A percentile compares a stretch with the other conserved stretches of the same genome.
Conservation (phyloP, 2,113 vertebrate species). For the Eretmochelys imbricata region DNA sequence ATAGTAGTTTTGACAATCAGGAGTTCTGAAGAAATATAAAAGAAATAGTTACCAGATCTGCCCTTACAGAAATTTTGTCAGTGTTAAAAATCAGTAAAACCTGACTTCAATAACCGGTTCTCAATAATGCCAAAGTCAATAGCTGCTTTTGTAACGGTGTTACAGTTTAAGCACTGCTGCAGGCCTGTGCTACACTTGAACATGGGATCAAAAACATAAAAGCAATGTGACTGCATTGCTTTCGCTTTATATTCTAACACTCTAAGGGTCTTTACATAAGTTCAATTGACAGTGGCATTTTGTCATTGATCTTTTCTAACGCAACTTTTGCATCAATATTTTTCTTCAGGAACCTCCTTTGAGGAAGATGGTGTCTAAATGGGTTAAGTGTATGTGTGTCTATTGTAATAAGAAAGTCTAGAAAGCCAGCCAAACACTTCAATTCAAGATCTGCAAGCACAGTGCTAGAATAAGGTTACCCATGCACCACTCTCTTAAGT, state of each 20-base stretch:
- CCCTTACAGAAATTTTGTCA: conserved; percentile 30
- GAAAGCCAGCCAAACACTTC: background rate
- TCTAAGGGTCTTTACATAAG: conserved; percentile 45
- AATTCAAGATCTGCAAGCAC: background rate
- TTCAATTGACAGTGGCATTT: conserved; percentile 51
- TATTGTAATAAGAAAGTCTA: conserved; percentile 7
- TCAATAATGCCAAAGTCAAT: conserved; percentile 68
- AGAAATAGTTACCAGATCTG: background rate
- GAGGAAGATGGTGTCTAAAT: background rate
- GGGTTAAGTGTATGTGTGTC: background rate
- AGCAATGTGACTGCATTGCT: conserved; percentile 42
- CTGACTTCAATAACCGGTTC: conserved; percentile 32
- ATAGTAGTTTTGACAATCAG: background rate
- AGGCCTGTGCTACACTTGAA: conserved; percentile 58
- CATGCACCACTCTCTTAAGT: background rate
- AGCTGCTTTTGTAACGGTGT: conserved; percentile 56
- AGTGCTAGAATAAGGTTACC: background rate
- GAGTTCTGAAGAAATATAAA: background rate
- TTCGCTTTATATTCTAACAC: conserved; percentile 52
- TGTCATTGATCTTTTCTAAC: conserved; percentile 68
- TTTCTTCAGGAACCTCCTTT: conserved; percentile 33
- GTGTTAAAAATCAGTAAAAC: conserved; percentile 59
- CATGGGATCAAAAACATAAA: conserved; percentile 71
- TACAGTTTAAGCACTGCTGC: conserved; percentile 66
- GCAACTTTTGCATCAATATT: conserved; percentile 58